Evolutionary conservation across 2,888 invertebrate species (phyloP).

Genomic region (Myathropa florea): DNA sequence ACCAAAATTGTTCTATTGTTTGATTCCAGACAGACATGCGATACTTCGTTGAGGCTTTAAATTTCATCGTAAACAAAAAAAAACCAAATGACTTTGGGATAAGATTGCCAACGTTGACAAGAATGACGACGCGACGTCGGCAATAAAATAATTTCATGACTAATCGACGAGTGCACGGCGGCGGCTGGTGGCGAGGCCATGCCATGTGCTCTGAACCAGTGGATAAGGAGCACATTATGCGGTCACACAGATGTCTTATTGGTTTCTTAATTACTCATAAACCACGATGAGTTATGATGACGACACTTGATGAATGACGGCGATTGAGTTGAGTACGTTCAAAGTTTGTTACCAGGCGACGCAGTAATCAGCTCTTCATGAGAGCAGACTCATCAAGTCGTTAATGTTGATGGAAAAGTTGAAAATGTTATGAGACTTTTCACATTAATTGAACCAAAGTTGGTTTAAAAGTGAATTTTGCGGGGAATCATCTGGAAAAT

Average conservation of each 20-base stretch:
- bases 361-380: too few species aligned
- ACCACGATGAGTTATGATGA: not conserved
- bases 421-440: too few species aligned
- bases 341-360: too few species aligned
- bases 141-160: slow-evolving; percentile 45
- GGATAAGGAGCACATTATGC: not conserved
- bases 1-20: slow-evolving; percentile 12
- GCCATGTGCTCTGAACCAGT: not conserved
- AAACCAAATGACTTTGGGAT: slow-evolving; percentile 26
- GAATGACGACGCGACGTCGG: slow-evolving; percentile 12
- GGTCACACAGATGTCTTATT: not conserved
- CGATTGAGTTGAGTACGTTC: not conserved
- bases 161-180: slow-evolving; percentile 41
- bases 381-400: too few species aligned
- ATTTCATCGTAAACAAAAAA: slow-evolving; percentile 38
- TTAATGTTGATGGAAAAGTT: too few species aligned
- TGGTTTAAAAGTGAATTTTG: too few species aligned
- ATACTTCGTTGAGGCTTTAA: slow-evolving; percentile 56
- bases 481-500: too few species aligned
- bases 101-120: slow-evolving; percentile 36
- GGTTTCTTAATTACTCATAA: not conserved
- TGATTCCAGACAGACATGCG: slow-evolving; percentile 67
- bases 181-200: slow-evolving; percentile 15
- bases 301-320: not conserved
- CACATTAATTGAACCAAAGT: too few species aligned